phyloP scores from a whole-genome alignment of 2,113 vertebrate genomes.

The Cochlearius cochlearius region DNA sequence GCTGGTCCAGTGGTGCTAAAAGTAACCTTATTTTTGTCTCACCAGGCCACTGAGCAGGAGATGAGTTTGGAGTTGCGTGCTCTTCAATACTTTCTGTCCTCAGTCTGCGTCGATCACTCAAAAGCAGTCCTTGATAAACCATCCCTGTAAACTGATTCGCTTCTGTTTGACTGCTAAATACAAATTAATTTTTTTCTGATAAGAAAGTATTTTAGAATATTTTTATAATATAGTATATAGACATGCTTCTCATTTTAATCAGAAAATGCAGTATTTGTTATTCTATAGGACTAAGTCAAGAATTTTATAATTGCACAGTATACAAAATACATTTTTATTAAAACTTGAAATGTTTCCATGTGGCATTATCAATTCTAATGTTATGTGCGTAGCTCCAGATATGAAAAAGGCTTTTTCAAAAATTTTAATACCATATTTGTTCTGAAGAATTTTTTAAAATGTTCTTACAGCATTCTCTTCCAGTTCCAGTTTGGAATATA shows the following conservation, averaged over 20 bases:
- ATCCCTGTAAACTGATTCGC: conserved; percentile 95
- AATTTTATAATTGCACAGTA: background rate
- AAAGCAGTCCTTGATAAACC: conserved; percentile 94
- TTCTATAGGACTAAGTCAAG: background rate
- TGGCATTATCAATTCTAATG: background rate
- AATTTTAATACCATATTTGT: background rate
- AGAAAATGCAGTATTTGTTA: background rate
- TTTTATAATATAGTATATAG: background rate
- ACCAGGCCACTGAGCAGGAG: conserved; percentile 97
- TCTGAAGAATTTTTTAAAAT: background rate
- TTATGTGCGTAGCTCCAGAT: background rate
- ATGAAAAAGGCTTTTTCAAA: background rate
- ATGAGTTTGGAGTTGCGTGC: conserved; percentile 90
- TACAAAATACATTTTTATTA: background rate
- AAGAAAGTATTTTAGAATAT: conserved; percentile 17
- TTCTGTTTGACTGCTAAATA: conserved; percentile 86
- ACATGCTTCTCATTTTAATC: background rate
- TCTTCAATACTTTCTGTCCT: conserved; percentile 98
- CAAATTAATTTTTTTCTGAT: conserved; percentile 15
- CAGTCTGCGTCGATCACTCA: conserved; percentile 91
- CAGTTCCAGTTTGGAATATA: background rate
- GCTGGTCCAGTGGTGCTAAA: background rate
- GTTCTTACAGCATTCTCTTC: background rate
- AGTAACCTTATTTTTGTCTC: conserved; percentile 39
- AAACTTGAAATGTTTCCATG: background rate